Conservation (phyloP, 2,113 vertebrate species). For the Phaethornis superciliosus region DNA sequence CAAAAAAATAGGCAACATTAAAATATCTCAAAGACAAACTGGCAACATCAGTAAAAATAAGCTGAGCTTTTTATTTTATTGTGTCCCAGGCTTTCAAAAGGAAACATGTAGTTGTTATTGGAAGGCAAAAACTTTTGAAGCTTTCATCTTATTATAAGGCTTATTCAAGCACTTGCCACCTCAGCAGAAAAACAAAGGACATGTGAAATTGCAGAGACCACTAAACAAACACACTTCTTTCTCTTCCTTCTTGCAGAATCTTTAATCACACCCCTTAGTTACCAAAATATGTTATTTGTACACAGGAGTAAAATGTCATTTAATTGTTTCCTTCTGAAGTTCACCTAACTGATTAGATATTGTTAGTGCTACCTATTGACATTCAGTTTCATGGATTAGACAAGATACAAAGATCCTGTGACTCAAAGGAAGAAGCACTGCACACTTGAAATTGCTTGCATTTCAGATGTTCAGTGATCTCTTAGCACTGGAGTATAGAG, state of each 20-base stretch:
- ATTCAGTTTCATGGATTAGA: background rate
- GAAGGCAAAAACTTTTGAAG: conserved; percentile 35
- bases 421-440: background rate
- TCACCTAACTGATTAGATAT: background rate
- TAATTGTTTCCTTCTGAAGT: background rate
- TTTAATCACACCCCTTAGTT: conserved; percentile 38
- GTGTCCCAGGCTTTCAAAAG: conserved; percentile 11
- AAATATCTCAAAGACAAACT: conserved; percentile 4
- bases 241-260: conserved; percentile 50
- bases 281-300: background rate
- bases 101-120: background rate
- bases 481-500: background rate
- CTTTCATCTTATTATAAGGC: conserved; percentile 40
- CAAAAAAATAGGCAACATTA: background rate
- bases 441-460: background rate
- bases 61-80: conserved; percentile 20
- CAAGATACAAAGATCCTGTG: background rate
- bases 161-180: conserved; percentile 53
- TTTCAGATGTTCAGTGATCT: background rate
- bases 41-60: background rate
- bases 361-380: background rate
- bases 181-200: conserved; percentile 59
- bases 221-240: conserved; percentile 51
- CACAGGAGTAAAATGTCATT: background rate
- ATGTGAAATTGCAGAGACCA: conserved; percentile 18